Evolutionary conservation across 2,888 invertebrate species (phyloP).

Genomic region (Oscheius sp.): DNA sequence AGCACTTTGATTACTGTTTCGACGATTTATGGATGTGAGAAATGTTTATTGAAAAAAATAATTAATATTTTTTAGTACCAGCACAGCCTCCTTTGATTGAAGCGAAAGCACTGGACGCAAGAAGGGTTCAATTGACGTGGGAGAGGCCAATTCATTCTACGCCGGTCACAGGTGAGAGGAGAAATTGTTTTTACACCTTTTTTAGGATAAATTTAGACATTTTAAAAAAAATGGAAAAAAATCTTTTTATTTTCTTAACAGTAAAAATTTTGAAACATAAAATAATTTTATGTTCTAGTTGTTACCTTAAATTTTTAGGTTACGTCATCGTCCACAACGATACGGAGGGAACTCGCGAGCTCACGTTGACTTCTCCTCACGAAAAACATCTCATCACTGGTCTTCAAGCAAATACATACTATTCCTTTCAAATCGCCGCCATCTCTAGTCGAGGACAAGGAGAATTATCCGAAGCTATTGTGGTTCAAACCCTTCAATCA

Average conservation of each 20-base stretch:
- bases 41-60: neutral
- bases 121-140: slow-evolving; percentile 90
- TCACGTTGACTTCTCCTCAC: slow-evolving; percentile 56
- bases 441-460: slow-evolving; percentile 91
- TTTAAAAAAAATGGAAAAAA: too few species aligned
- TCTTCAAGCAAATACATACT: slow-evolving; percentile 92
- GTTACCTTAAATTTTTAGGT: too few species aligned
- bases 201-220: too few species aligned
- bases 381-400: slow-evolving; percentile 80
- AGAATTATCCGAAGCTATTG: slow-evolving; percentile 90
- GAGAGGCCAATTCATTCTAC: slow-evolving; percentile 78
- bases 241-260: too few species aligned
- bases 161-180: slow-evolving; percentile 39
- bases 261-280: neutral
- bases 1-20: slow-evolving; percentile 96
- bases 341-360: slow-evolving; percentile 53
- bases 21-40: slow-evolving; percentile 84
- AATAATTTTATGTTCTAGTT: slow-evolving; percentile 74
- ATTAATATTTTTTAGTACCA: slow-evolving; percentile 79
- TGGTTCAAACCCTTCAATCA: slow-evolving; percentile 84
- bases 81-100: slow-evolving; percentile 91
- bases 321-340: slow-evolving; percentile 94
- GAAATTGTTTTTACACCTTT: neutral
- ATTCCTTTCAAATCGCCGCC: slow-evolving; percentile 95
- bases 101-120: slow-evolving; percentile 87